A percentile compares a stretch with the other conserved stretches of the same genome.
These are phyloP conservation scores for Sebastes glaucus DNA, from an alignment of 2,797 vertebrate genomes.

Conservation along the genomic window DNA sequence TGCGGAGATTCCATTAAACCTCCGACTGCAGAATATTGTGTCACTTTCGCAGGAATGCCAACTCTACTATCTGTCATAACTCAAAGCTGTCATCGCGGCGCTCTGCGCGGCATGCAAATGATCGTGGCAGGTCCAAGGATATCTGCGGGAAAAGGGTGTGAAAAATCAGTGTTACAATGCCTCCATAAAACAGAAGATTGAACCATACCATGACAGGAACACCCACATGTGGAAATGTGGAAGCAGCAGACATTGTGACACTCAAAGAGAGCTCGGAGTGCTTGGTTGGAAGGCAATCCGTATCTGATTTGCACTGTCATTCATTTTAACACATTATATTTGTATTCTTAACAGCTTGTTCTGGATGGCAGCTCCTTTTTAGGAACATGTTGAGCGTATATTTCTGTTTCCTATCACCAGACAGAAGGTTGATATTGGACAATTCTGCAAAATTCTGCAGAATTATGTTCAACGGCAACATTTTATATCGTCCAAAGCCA, in stretches of 20 bases:
- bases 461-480: neutral
- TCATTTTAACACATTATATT: neutral
- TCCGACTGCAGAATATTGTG: slow-evolving; percentile 64
- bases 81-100: slow-evolving; percentile 52
- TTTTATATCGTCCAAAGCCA: neutral
- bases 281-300: neutral
- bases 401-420: neutral
- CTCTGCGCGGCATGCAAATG: slow-evolving; percentile 57
- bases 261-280: neutral
- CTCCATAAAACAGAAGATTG: slow-evolving; percentile 24
- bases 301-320: neutral
- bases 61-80: slow-evolving; percentile 61
- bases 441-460: neutral
- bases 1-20: slow-evolving; percentile 76
- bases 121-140: slow-evolving; percentile 27
- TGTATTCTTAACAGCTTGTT: neutral
- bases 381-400: neutral
- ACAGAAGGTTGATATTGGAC: neutral
- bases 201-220: slow-evolving; percentile 43
- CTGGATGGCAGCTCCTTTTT: neutral
- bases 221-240: slow-evolving; percentile 34
- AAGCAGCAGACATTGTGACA: neutral
- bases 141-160: slow-evolving; percentile 10
- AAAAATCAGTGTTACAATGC: slow-evolving; percentile 21
- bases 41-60: slow-evolving; percentile 65